A percentile compares a stretch with the other conserved stretches of the same genome.
Evolutionary conservation across 2,113 vertebrate species (phyloP).

Genomic region (Falco punctatus): DNA sequence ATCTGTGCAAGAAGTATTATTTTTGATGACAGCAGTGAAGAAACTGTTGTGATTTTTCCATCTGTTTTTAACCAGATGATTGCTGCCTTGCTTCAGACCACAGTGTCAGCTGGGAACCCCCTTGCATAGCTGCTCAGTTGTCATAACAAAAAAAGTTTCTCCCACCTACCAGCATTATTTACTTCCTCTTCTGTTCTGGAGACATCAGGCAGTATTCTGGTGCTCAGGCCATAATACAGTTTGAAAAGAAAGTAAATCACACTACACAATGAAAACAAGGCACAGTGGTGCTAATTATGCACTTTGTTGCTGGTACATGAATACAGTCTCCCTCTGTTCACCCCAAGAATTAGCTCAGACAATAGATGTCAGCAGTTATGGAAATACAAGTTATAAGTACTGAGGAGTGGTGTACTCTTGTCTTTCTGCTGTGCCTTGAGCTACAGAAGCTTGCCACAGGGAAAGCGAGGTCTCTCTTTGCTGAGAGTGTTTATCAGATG

Average conservation of each 20-base stretch:
- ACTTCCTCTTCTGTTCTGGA: background rate
- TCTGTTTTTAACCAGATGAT: background rate
- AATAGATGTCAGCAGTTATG: background rate
- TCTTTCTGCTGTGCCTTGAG: background rate
- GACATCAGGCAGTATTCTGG: background rate
- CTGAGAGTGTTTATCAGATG: background rate
- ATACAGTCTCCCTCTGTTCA: background rate
- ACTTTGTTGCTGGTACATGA: background rate
- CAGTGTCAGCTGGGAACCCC: background rate
- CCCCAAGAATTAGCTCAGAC: background rate
- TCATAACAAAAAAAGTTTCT: background rate
- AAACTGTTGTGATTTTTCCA: background rate
- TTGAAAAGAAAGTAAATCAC: background rate
- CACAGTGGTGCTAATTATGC: background rate
- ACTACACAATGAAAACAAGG: background rate
- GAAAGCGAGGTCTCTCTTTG: background rate
- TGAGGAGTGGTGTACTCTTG: background rate
- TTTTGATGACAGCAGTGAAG: background rate
- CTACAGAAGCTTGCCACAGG: background rate
- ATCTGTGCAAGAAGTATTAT: background rate
- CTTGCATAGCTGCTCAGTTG: background rate
- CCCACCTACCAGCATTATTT: background rate
- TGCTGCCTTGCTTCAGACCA: background rate
- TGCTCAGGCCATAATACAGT: background rate
- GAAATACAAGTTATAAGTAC: background rate